Evolutionary conservation across 2,113 vertebrate species (phyloP).

Genomic region (Ceyx margarethae): DNA sequence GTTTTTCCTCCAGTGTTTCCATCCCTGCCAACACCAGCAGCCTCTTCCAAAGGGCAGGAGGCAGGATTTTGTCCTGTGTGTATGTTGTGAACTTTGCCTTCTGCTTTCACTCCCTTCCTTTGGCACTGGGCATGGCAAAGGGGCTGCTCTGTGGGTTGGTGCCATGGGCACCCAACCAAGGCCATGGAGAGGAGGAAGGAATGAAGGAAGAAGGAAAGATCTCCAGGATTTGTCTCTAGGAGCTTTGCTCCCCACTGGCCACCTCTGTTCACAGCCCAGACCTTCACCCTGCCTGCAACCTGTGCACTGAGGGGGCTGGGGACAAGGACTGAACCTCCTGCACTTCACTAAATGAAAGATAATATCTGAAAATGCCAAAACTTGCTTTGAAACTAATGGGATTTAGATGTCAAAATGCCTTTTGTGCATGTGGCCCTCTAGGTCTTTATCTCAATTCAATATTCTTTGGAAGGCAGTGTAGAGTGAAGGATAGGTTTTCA

Average conservation of each 20-base stretch:
- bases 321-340: neutral
- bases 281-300: neutral
- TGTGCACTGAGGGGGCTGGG: neutral
- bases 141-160: neutral
- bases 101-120: neutral
- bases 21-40: neutral
- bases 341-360: neutral
- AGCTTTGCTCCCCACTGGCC: neutral
- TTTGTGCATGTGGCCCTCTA: neutral
- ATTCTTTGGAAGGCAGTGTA: slow-evolving; percentile 24
- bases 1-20: neutral
- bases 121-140: neutral
- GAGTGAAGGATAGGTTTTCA: slow-evolving; percentile 56
- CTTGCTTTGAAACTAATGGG: slow-evolving; percentile 5
- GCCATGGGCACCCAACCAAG: neutral
- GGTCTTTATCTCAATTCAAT: slow-evolving; percentile 51
- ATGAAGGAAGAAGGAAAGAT: neutral
- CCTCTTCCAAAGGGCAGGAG: neutral
- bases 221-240: neutral
- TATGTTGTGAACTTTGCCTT: neutral
- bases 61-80: neutral
- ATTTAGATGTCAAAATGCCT: slow-evolving; percentile 4
- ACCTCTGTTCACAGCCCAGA: neutral
- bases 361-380: slow-evolving; percentile 4
- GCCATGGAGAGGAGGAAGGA: neutral